These are phyloP conservation scores for Alces alces DNA, from an alignment of 2,113 vertebrate genomes.

Conservation along the genomic window DNA sequence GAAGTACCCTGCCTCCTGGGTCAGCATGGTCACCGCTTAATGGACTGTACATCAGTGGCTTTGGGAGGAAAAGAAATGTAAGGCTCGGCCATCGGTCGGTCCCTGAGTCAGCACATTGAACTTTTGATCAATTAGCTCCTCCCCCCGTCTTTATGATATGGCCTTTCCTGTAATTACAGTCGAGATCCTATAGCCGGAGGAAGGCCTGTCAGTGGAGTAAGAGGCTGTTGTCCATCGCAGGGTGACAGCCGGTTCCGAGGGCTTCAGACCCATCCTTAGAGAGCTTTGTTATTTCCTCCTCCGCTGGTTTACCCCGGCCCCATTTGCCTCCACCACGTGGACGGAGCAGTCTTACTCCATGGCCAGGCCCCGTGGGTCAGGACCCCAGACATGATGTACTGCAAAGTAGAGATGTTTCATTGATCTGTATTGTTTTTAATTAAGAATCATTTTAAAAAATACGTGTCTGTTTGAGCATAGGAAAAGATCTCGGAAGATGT, in stretches of 20 bases:
- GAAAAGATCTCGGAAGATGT: background rate
- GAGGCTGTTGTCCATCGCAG: conserved; percentile 23
- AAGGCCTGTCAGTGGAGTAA: conserved; percentile 58
- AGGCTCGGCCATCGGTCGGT: background rate
- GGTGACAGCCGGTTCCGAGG: conserved; percentile 48
- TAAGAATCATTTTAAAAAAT: background rate
- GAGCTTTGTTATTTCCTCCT: conserved; percentile 54
- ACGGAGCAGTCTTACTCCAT: background rate
- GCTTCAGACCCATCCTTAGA: conserved; percentile 53
- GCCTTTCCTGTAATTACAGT: conserved; percentile 71
- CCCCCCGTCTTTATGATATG: conserved; percentile 40
- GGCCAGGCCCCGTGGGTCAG: background rate
- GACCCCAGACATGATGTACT: background rate
- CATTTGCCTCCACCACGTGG: background rate
- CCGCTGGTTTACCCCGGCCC: background rate
- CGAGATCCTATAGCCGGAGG: conserved; percentile 63
- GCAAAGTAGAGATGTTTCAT: conserved; percentile 31
- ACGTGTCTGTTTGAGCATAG: background rate
- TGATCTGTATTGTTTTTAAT: conserved; percentile 54
- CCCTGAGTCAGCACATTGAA: conserved; percentile 50
- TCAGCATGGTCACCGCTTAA: background rate
- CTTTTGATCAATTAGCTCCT: conserved; percentile 46
- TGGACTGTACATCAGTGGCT: background rate
- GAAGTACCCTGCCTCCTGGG: background rate
- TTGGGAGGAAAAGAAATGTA: conserved; percentile 26